These are phyloP conservation scores for Dicrurus megarhynchus DNA, from an alignment of 2,113 vertebrate species.

Conservation along the genomic window DNA sequence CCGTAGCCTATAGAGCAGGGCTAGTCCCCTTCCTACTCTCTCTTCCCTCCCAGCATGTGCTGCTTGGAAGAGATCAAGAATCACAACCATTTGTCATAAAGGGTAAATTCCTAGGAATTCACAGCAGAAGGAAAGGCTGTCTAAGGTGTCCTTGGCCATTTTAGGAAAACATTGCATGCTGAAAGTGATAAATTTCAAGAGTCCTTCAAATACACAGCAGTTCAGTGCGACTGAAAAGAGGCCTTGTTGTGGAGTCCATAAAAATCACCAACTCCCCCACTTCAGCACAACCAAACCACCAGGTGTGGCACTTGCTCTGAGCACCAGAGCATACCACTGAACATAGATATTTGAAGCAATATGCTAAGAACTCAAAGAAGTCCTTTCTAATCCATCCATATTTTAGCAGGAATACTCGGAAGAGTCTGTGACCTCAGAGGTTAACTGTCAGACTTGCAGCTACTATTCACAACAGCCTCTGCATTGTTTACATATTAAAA, in stretches of 20 bases:
- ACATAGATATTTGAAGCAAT: background rate
- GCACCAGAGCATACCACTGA: background rate
- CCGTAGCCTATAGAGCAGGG: background rate
- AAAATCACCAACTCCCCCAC: background rate
- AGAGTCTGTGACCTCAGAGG: background rate
- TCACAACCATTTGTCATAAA: background rate
- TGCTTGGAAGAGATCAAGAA: background rate
- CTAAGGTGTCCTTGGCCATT: background rate
- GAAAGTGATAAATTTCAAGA: background rate
- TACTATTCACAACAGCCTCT: background rate
- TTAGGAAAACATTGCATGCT: background rate
- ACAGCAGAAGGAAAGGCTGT: conserved; percentile 11
- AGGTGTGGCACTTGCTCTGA: background rate
- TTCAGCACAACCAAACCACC: background rate
- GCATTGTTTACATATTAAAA: conserved; percentile 8
- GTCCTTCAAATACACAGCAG: background rate
- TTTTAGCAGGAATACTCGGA: background rate
- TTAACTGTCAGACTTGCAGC: background rate
- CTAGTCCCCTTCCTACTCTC: background rate
- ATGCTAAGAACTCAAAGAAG: background rate
- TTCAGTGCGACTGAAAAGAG: background rate
- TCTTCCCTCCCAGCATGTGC: background rate
- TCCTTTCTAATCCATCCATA: background rate
- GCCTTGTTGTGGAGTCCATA: background rate
- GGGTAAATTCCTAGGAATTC: background rate